A percentile compares a stretch with the other conserved stretches of the same genome.
phyloP scores from a whole-genome alignment of 2,888 invertebrate genomes.

The Agriopis marginaria region DNA sequence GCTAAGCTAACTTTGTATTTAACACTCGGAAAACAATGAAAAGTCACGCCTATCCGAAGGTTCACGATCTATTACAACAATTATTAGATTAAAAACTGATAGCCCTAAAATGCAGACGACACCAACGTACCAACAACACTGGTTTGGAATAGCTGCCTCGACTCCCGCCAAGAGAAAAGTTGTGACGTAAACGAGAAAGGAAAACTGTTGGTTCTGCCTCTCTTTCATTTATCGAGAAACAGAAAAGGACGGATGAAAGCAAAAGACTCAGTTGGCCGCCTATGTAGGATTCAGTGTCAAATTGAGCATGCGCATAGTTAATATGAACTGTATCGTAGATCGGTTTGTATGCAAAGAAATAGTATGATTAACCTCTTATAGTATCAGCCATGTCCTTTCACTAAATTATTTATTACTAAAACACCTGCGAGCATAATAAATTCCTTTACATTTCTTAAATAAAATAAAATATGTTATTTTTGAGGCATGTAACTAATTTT shows the following conservation, averaged over 20 bases:
- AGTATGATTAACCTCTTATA: slow-evolving; percentile 41
- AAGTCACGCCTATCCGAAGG: slow-evolving; percentile 59
- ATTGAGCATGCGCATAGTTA: slow-evolving; percentile 55
- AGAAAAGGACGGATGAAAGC: slow-evolving; percentile 69
- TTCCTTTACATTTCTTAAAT: neutral
- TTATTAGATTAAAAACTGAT: slow-evolving; percentile 53
- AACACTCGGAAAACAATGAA: slow-evolving; percentile 47
- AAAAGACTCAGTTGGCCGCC: slow-evolving; percentile 72
- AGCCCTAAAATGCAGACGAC: slow-evolving; percentile 75
- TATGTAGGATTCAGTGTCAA: slow-evolving; percentile 83
- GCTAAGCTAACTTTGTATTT: slow-evolving; percentile 48
- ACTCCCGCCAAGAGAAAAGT: slow-evolving; percentile 78
- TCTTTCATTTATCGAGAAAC: slow-evolving; percentile 61
- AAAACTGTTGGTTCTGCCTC: slow-evolving; percentile 69
- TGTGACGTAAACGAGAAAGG: slow-evolving; percentile 81
- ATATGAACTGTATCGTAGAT: slow-evolving; percentile 41
- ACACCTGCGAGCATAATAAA: slow-evolving; percentile 1
- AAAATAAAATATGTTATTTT: neutral
- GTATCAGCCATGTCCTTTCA: slow-evolving; percentile 13
- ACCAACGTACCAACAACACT: slow-evolving; percentile 75
- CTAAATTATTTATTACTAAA: slow-evolving; percentile 13
- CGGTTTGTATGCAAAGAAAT: slow-evolving; percentile 49
- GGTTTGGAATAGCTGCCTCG: slow-evolving; percentile 67
- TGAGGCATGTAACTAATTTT: too few relatives aligned
- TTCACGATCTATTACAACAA: slow-evolving; percentile 66